Conservation (phyloP, 1,140 invertebrate species). For the Lepidostoma basale region DNA sequence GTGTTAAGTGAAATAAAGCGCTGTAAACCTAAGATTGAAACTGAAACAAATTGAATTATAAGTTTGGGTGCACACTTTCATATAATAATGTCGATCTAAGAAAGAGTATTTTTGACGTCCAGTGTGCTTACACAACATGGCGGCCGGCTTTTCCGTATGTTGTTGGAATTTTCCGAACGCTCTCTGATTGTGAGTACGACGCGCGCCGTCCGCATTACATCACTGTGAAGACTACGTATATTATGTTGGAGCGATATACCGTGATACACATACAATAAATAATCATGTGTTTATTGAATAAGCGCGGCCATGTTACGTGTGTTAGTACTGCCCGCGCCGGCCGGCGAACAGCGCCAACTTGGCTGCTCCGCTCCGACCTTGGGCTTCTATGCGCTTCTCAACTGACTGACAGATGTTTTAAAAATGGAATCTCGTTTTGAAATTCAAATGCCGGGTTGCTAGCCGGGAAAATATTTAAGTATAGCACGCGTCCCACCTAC, state of each 20-base stretch:
- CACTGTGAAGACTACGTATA: background rate
- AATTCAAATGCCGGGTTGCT: constrained; percentile 13
- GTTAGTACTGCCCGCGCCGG: constrained; percentile 9
- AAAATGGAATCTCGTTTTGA: constrained; percentile 21
- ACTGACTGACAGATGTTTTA: constrained; percentile 23
- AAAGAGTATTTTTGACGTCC: too few relatives aligned
- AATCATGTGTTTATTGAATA: background rate
- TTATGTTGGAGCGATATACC: background rate
- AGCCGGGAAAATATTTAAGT: background rate
- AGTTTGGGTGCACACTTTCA: background rate
- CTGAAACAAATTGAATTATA: too few relatives aligned
- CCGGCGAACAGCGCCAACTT: constrained; percentile 26
- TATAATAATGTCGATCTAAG: background rate
- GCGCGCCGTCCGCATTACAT: background rate
- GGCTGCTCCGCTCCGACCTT: constrained; percentile 15
- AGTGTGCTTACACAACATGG: too few relatives aligned
- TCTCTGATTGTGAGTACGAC: background rate
- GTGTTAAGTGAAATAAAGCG: too few relatives aligned
- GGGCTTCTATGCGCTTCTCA: constrained; percentile 16
- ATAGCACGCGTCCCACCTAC: too few relatives aligned
- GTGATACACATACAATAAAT: background rate
- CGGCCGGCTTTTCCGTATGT: background rate
- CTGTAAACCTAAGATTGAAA: too few relatives aligned
- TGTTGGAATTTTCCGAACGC: background rate
- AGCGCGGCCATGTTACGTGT: background rate